Evolutionary conservation across 2,888 invertebrate species (phyloP), one percentile per base, ranked within the genome.

Genomic region (Nycteola revayana): DNA sequence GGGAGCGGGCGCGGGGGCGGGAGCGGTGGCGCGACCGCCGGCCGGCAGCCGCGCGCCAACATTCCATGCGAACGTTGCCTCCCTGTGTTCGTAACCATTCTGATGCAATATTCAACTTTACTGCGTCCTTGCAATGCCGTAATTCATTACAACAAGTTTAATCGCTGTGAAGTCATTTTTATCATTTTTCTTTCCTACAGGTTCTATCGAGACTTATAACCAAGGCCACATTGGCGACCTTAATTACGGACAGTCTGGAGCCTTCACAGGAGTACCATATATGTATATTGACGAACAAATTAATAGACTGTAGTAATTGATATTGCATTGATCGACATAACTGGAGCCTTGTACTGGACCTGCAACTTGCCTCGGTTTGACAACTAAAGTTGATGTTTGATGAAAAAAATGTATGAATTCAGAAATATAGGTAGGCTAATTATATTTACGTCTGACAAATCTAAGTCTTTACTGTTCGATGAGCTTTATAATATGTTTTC

Each of bases 101-200:
- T 87, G 86, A 87, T 85, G 86, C 87, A 87, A 86, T 84, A 86
- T 86, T 87, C 84, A 86, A 85, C 85, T 86, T 85, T 86, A 86
- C 83, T 77, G 84, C 86, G 86, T 87, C 86, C 87, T 88, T 88
- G 87, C 87, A 87, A 86, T 87, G 87, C 86, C 86, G 86, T 87
- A 87, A 88, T 86, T 87, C 84, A 82, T 84, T 83, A 82, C 75
- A 81, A 85, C 84, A 75, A 79, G 75, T 78, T 79, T 77, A 81
- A 81, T 79, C 71, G 80, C 61, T 66, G 67, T 71, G 64, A 63
- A 75, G 67, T 73, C 75, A 75, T 75, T 80, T 81, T 84, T 78
- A 75, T 82, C 73, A 77, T 83, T 82, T 84, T 83, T 68, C 65
- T 36, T 49, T 54, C 56, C 58, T 63, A 63, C 74, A 70, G 66